Evolutionary conservation across 2,888 invertebrate species (phyloP).

Genomic region (Morinoia aosen): DNA sequence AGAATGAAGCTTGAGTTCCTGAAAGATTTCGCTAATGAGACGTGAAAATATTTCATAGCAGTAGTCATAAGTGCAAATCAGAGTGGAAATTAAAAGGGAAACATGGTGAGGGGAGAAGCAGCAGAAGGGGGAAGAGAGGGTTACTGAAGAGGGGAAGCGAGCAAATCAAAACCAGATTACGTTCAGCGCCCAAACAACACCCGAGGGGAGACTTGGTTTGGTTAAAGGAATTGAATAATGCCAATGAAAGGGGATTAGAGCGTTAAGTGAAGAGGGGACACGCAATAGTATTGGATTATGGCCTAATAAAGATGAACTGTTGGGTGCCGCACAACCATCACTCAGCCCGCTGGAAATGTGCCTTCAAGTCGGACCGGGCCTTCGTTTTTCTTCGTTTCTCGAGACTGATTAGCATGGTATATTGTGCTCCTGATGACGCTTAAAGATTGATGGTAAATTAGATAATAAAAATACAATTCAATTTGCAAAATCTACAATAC

Average conservation of each 20-base stretch:
- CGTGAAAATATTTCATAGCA: neutral
- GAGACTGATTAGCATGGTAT: too few species aligned
- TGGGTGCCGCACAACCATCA: constrained; percentile 20
- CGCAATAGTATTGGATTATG: constrained; percentile 48
- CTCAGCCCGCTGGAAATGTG: neutral
- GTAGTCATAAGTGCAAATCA: neutral
- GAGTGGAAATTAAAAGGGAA: constrained; percentile 13
- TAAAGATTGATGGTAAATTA: too few species aligned
- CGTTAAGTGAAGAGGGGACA: constrained; percentile 49
- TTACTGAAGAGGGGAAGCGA: neutral
- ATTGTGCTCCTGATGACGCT: too few species aligned
- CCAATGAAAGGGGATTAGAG: constrained; percentile 46
- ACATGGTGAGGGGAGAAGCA: neutral
- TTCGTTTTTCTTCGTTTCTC: neutral
- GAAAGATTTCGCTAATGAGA: neutral
- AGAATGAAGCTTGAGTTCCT: neutral
- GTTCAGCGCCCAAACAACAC: constrained; percentile 31
- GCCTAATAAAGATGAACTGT: constrained; percentile 48
- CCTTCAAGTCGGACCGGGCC: neutral
- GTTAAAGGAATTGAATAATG: constrained; percentile 46
- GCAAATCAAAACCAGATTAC: constrained; percentile 52
- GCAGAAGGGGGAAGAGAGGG: constrained; percentile 13
- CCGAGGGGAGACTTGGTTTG: constrained; percentile 7
- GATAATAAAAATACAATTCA: too few species aligned
- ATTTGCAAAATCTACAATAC: too few species aligned